phyloP scores from a whole-genome alignment of 2,113 vertebrate species.

The Casuarius casuarius region DNA sequence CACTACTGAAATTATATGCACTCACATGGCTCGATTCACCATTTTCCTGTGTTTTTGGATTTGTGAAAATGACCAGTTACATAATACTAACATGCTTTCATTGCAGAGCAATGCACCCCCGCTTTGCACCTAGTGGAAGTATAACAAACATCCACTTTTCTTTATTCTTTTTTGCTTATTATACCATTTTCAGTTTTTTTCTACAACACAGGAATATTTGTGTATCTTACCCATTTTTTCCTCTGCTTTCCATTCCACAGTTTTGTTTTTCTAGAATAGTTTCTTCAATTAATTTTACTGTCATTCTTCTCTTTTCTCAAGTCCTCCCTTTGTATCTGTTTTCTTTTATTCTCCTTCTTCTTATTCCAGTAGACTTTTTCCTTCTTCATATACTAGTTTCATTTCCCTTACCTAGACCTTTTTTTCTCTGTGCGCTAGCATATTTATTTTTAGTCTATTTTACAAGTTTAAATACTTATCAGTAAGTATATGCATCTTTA shows the following conservation, averaged over 20 bases:
- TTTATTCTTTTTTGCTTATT: neutral
- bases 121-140: neutral
- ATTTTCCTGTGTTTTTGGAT: neutral
- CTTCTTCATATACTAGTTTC: neutral
- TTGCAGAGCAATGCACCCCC: neutral
- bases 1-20: neutral
- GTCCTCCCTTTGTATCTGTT: neutral
- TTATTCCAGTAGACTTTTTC: neutral
- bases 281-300: neutral
- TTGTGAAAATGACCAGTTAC: neutral
- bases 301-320: neutral
- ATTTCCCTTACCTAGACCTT: neutral
- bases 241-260: neutral
- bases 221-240: neutral
- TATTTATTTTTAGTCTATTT: neutral
- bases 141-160: neutral
- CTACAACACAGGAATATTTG: neutral
- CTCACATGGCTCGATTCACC: neutral
- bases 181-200: neutral
- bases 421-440: neutral
- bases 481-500: neutral
- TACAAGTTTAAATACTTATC: slow-evolving; percentile 39
- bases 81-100: neutral
- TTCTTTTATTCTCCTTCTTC: neutral
- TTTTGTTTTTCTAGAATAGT: neutral